Base-by-base conservation (phyloP, 2,797 vertebrate genomes). In the Etheostoma nigrum region DNA sequence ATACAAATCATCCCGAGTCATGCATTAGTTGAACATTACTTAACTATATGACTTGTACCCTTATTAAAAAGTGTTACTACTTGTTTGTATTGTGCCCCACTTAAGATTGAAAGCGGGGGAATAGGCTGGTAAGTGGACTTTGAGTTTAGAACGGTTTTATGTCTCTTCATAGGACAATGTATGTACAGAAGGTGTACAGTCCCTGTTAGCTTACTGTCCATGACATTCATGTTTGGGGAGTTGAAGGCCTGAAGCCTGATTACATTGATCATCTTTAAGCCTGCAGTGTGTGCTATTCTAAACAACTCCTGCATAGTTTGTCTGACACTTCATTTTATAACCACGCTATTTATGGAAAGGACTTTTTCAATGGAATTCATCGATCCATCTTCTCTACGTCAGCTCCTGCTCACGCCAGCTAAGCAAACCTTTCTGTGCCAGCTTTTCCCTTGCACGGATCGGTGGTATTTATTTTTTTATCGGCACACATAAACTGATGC, bases 401-500 rank as follows among this genome's bases (percentile, higher is more conserved):
- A 14, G 16, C 21, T 81, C 14, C 13, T 12, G 21, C 55, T 55
- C 30, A 42, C 52, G 25, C 23, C 64, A 74, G 62, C 54, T 84
- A 15, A 52, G 36, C 55, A 76, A 57, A 19, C 7, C 0, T 36
- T 23, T n/a, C 59, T 40, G 14, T 36, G 19, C 66, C 54, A 73
- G 47, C 51, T 73, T 54, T 58, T 55, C 18, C 58, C 42, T 47
- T 16, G 33, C 51, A 66, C 40, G 83, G 21, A 54, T 14, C 30
- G 1, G n/a, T 45, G 4, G 23, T 44, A 5, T 67, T 74, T 66
- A 9, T 64, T 72, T 65, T 21, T 71, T 64, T 36, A 5, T 58
- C 16, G 21, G 21, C 55, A 65, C 59, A 86, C 18, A 73, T 52
- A 45, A 76, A 67, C 58, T 58, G 53, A 68, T 55, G 42, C 74